Evolutionary conservation across 2,888 invertebrate genomes (phyloP), one percentile per base, ranked within the genome.

Genomic region (Leptopilina myrica): DNA sequence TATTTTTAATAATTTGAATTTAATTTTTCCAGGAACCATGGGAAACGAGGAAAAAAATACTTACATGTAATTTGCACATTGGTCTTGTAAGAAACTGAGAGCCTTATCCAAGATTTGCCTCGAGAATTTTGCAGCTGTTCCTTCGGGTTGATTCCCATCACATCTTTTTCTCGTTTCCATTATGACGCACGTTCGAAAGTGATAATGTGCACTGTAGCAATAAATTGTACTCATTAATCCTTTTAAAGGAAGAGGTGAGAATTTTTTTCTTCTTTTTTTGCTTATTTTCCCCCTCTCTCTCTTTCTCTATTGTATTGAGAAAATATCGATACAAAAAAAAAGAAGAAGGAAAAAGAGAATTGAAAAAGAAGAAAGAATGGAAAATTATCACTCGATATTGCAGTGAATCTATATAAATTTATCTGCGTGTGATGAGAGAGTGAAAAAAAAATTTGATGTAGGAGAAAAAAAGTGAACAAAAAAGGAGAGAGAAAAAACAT

Each of bases 61-160:
- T 93, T 88, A 94, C 94, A 93, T 93, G 87, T 94, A 94, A 86
- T 94, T 93, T 75, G 92, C 90, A 87, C 94, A 94, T 85, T 94
- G 94, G 83, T 94, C 93, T 79, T 93, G 93, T 5, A 94, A 90
- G 85, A 94, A 94, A 82, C 93, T 93, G 65, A 94, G 87, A 0
- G 94, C 94, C 84, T 94, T 94, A 83, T 94, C 93, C 64, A 94
- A 91, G 76, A 93, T 93, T 86, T 94, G 93, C 8, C 90, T 89
- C 0, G 94, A 93, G 86, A 94, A 94, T 84, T 91, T 91, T 1
- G 92, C 91, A 0, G 93, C 93, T n/a, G 93, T 92, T 3, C 93
- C 93, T 67, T 92, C 91, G 9, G 90, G 85, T 20, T 90, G 86
- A 53, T 92, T 92, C 15, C 91, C 88, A 82, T 94, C 94, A 86